Base-by-base conservation (phyloP, 2,113 vertebrate species). In the Zosterops japonicus region DNA sequence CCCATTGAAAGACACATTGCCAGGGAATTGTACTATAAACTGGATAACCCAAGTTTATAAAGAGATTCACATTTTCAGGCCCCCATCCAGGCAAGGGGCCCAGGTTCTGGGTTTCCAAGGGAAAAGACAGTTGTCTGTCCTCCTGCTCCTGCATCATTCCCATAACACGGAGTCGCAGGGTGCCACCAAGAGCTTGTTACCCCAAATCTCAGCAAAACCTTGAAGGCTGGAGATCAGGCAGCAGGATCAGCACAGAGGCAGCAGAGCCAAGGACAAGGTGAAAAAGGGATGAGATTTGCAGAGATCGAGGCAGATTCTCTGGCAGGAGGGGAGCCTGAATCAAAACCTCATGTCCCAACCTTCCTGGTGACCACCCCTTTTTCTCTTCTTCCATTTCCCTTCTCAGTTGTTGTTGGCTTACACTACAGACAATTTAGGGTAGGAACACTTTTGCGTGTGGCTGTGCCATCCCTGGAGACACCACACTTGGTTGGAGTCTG, bases 391-490 rank as follows among this genome's bases (percentile, higher is more conserved):
- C 90, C 85, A 86, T 96, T 96, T 96, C 93, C 93, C 87, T 90
- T 94, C 86, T 95, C 86, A 89, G 93, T 94, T 95, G 90, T 93
- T 95, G 86, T 96, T 97, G 96, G 96, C 96, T 94, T 78, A 75
- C 81, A 92, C 88, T 96, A 95, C 92, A 96, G 89, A 96, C 76
- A 93, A 35, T 90, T 96, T 93, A 87, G 90, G 86, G 69, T 89
- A 95, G 92, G 92, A 96, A 92, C 90, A 93, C 88, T 96, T 90
- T 63, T 96, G 89, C 92, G 41, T 95, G 93, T 97, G 92, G 93
- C 93, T 95, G 72, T 96, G 94, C 96, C 93, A 95, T 93, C 93
- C 92, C 95, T 75, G 49, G 96, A 92, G 90, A 93, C 95, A 82
- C 90, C 69, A 95, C 93, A 96, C 90, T 95, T 94, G 80, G 93